Conservation (phyloP, 2,888 invertebrate species). For the Epicampocera succincta region DNA sequence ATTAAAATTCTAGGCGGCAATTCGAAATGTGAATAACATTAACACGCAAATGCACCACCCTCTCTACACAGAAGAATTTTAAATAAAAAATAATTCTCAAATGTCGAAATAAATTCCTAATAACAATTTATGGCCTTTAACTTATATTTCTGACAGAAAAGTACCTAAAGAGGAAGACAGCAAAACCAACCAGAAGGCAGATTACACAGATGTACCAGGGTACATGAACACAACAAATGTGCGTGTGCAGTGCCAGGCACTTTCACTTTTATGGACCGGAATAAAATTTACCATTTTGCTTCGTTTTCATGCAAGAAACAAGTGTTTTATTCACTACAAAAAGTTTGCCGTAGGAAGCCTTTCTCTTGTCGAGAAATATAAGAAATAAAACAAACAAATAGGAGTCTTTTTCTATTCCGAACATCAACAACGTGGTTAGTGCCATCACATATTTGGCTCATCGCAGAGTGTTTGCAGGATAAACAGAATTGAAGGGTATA, state of each 20-base stretch:
- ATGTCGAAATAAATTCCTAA: conserved; percentile 77
- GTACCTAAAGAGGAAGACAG: neutral
- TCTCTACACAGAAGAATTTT: conserved; percentile 3
- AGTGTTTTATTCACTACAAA: conserved; percentile 26
- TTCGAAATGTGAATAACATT: neutral
- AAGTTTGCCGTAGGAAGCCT: neutral
- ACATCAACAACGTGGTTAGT: neutral
- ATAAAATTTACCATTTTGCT: conserved; percentile 2
- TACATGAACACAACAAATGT: neutral
- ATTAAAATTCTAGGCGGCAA: neutral
- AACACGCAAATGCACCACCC: neutral
- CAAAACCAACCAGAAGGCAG: conserved; percentile 4
- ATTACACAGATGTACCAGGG: neutral
- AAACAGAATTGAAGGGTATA: too few relatives aligned
- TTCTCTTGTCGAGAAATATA: conserved; percentile 38
- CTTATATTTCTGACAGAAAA: conserved; percentile 39
- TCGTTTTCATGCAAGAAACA: neutral
- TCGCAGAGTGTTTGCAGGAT: too few relatives aligned
- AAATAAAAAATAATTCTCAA: conserved; percentile 74
- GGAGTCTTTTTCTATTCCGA: neutral
- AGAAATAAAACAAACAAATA: conserved; percentile 13
- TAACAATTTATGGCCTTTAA: conserved; percentile 79
- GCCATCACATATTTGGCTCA: too few relatives aligned
- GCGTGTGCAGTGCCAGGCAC: neutral
- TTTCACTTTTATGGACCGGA: neutral